Evolutionary conservation across 2,888 invertebrate genomes (phyloP).

Genomic region (Digitonthophagus gazella): DNA sequence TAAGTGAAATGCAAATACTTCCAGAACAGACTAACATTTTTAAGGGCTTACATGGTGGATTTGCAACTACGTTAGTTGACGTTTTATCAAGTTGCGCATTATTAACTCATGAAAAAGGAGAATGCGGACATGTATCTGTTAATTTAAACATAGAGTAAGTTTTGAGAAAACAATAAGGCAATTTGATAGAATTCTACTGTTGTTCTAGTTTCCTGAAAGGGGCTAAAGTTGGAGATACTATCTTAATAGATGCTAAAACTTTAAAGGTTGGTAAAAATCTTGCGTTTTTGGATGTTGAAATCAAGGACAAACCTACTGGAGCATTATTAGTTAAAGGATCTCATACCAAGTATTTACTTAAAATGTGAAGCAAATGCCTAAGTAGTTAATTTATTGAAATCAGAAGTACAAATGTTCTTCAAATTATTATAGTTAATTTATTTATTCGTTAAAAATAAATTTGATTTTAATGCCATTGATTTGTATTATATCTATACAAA

Average conservation of each 20-base stretch:
- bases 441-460: too few relatives aligned
- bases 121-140: slow-evolving; percentile 64
- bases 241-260: slow-evolving; percentile 77
- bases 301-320: slow-evolving; percentile 72
- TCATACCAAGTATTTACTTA: slow-evolving; percentile 69
- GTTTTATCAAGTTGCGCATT: slow-evolving; percentile 76
- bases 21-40: slow-evolving; percentile 71
- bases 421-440: too few relatives aligned
- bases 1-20: slow-evolving; percentile 72
- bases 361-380: too few relatives aligned
- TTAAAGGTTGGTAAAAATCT: slow-evolving; percentile 73
- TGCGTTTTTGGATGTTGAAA: slow-evolving; percentile 78
- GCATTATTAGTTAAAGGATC: slow-evolving; percentile 75
- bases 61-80: slow-evolving; percentile 78
- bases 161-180: too few relatives aligned
- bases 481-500: too few relatives aligned
- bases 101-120: slow-evolving; percentile 54
- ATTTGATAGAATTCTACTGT: not conserved
- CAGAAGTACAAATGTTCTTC: too few relatives aligned
- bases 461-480: too few relatives aligned
- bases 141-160: slow-evolving; percentile 75
- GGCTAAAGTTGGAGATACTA: slow-evolving; percentile 73
- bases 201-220: slow-evolving; percentile 73
- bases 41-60: slow-evolving; percentile 82
- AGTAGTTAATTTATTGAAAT: too few relatives aligned